Evolutionary conservation across 2,113 vertebrate genomes (phyloP).

Genomic region (Callocephalon fimbriatum): DNA sequence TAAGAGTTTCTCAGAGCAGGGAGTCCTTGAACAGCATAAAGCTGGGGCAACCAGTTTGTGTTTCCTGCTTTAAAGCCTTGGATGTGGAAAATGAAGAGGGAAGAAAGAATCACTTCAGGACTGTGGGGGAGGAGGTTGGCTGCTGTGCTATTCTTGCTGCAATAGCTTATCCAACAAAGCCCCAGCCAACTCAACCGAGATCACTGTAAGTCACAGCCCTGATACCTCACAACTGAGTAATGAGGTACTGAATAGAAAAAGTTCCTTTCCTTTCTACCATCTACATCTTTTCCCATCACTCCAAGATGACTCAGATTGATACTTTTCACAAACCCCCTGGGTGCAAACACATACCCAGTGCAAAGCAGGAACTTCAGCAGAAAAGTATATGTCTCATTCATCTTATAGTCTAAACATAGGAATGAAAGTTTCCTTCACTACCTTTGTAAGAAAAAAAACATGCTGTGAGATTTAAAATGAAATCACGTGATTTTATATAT

Average conservation of each 20-base stretch:
- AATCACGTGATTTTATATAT: background rate
- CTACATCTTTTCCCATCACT: background rate
- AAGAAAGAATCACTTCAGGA: background rate
- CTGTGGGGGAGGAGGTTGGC: background rate
- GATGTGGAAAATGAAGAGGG: background rate
- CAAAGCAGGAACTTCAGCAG: background rate
- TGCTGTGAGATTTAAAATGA: background rate
- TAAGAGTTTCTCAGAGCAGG: constrained; percentile 8
- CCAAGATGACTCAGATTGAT: background rate
- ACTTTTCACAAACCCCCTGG: background rate
- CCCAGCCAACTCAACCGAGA: background rate
- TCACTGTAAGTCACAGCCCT: background rate
- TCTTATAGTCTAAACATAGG: background rate
- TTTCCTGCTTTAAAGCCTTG: background rate
- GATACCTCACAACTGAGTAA: background rate
- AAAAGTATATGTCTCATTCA: background rate
- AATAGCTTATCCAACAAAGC: background rate
- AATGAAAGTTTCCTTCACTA: background rate
- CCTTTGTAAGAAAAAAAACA: background rate
- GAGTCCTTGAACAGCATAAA: constrained; percentile 23
- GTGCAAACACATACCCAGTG: background rate
- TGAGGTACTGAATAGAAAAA: background rate
- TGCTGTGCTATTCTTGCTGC: background rate
- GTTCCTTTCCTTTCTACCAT: background rate
- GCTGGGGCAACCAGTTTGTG: background rate